Percentiles rank a stretch among this genome's conserved stretches.
These are phyloP conservation scores for Poecilia picta DNA, from an alignment of 2,797 vertebrate genomes.

Conservation along the genomic window DNA sequence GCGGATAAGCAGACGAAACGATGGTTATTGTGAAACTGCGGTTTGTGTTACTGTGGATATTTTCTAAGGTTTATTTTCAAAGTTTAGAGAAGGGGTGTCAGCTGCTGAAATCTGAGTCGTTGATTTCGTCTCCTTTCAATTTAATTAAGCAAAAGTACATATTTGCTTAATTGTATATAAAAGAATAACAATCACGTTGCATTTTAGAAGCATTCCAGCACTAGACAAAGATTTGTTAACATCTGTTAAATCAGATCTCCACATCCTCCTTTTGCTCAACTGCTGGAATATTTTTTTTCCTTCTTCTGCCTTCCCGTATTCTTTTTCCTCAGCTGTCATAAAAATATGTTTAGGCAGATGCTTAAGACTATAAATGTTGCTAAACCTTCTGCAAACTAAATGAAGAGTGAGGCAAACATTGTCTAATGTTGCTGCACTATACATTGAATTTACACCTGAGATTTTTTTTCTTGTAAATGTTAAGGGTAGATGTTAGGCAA, in stretches of 20 bases:
- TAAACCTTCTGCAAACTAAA: slow-evolving; percentile 57
- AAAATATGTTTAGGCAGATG: slow-evolving; percentile 61
- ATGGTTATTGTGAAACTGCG: not conserved
- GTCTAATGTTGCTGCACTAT: slow-evolving; percentile 52
- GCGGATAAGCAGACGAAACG: not conserved
- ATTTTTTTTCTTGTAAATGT: not conserved
- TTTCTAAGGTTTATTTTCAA: not conserved
- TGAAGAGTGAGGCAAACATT: slow-evolving; percentile 55
- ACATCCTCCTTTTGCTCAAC: slow-evolving; percentile 45
- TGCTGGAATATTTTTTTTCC: slow-evolving; percentile 3
- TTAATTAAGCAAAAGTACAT: not conserved
- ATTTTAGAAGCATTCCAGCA: not conserved
- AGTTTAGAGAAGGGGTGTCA: not conserved
- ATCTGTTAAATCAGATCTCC: not conserved
- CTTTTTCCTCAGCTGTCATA: slow-evolving; percentile 42
- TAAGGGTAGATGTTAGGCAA: not conserved
- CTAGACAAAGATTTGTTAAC: not conserved
- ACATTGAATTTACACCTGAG: slow-evolving; percentile 26
- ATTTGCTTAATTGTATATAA: not conserved
- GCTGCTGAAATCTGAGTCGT: not conserved
- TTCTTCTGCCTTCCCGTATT: slow-evolving; percentile 31
- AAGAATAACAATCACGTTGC: not conserved
- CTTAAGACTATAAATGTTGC: slow-evolving; percentile 51
- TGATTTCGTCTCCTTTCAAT: not conserved
- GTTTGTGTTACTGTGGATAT: not conserved